Conservation (phyloP, 2,888 invertebrate species). For the Dasysyrphus tricinctus region DNA sequence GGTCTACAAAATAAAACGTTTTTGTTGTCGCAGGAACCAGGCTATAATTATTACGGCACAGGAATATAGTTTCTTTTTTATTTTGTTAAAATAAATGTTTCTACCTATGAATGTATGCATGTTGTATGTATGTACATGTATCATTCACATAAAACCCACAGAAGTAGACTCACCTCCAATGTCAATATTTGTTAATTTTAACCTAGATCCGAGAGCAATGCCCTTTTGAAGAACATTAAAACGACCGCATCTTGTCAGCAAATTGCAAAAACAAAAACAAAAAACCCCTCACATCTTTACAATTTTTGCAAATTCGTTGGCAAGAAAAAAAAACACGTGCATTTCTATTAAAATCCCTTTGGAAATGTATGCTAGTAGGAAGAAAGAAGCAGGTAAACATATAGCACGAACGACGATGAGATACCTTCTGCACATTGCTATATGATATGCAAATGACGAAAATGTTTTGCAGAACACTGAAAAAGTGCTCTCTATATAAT, state of each 20-base stretch:
- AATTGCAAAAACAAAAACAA: not conserved
- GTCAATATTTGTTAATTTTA: slow-evolving; percentile 62
- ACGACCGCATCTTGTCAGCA: slow-evolving; percentile 16
- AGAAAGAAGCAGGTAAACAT: slow-evolving; percentile 41
- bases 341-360: slow-evolving; percentile 42
- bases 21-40: too few species aligned
- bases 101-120: too few species aligned
- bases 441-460: slow-evolving; percentile 65
- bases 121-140: too few species aligned
- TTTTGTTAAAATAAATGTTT: not conserved
- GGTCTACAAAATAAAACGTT: too few species aligned
- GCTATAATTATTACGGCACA: too few species aligned
- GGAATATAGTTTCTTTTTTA: not conserved
- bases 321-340: slow-evolving; percentile 15
- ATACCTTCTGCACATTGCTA: slow-evolving; percentile 35
- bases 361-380: slow-evolving; percentile 45
- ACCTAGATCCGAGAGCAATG: slow-evolving; percentile 67
- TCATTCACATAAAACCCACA: not conserved
- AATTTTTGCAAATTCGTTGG: slow-evolving; percentile 34
- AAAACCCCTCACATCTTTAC: slow-evolving; percentile 6
- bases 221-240: slow-evolving; percentile 38
- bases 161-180: slow-evolving; percentile 30
- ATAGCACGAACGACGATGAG: slow-evolving; percentile 3
- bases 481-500: slow-evolving; percentile 42
- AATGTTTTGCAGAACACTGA: slow-evolving; percentile 40